These are phyloP conservation scores for Junonia oenone DNA, from an alignment of 2,888 invertebrate species.

Conservation along the genomic window DNA sequence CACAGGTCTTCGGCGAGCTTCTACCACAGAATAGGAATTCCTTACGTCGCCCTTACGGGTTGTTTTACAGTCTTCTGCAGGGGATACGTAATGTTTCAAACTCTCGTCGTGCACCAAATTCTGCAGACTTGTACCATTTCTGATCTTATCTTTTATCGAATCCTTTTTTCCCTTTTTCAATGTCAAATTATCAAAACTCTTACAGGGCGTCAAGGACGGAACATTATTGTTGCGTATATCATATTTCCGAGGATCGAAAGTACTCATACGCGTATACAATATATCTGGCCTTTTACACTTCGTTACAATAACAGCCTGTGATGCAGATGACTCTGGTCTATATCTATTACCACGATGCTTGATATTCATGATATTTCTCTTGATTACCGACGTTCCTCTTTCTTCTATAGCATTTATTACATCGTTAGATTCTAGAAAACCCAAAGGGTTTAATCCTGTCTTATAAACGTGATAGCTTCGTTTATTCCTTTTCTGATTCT, in stretches of 20 bases:
- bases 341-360: slow-evolving; percentile 57
- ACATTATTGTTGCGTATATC: slow-evolving; percentile 65
- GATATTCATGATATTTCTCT: slow-evolving; percentile 66
- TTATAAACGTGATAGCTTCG: slow-evolving; percentile 74
- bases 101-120: slow-evolving; percentile 60
- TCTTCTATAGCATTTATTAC: slow-evolving; percentile 60
- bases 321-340: slow-evolving; percentile 43
- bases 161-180: slow-evolving; percentile 46
- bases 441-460: slow-evolving; percentile 58
- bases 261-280: slow-evolving; percentile 59
- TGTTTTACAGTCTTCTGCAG: slow-evolving; percentile 42
- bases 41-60: slow-evolving; percentile 48
- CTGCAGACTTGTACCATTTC: slow-evolving; percentile 62
- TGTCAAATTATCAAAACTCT: slow-evolving; percentile 73
- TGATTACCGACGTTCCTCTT: slow-evolving; percentile 61
- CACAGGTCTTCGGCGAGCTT: slow-evolving; percentile 50
- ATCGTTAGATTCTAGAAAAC: slow-evolving; percentile 52
- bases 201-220: slow-evolving; percentile 55
- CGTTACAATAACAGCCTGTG: slow-evolving; percentile 28
- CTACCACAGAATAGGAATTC: slow-evolving; percentile 63
- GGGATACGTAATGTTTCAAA: slow-evolving; percentile 58
- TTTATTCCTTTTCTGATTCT: slow-evolving; percentile 71
- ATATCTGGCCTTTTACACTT: slow-evolving; percentile 59
- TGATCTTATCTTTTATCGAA: slow-evolving; percentile 43
- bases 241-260: slow-evolving; percentile 58